Evolutionary conservation across 2,797 vertebrate genomes (phyloP), one percentile per base, ranked within the genome.

Genomic region (Ficedula albicollis): DNA sequence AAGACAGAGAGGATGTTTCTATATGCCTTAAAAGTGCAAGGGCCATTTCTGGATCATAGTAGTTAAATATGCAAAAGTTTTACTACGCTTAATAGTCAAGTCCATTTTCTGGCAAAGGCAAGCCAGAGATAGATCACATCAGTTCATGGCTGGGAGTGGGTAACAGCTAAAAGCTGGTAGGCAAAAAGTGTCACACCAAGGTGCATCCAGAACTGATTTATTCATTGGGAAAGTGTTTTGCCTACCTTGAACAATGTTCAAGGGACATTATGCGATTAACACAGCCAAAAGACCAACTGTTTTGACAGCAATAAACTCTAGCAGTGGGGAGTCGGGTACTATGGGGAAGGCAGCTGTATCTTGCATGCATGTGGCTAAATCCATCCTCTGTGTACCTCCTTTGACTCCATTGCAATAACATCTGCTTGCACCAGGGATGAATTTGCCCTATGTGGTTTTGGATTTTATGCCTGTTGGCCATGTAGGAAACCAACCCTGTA

Each of bases 11-110:
- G 85, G 95, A 96, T 86, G 58, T 95, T 97, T 95, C 96, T 95
- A 67, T 80, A 95, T 88, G 93, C 95, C 95, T 95, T 83, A 88
- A 97, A 97, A 97, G 97, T 97, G 96, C 97, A 96, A 97, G 94
- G 95, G 95, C 48, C 90, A 68, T 95, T 95, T 97, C 92, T 95
- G 87, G 89, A 92, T 96, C 91, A 82, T 95, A 96, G 95, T 96
- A 97, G 93, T 97, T 94, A 96, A 95, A 94, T 89, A 96, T 4
- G 27, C 46, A 63, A 8, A 96, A 83, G 83, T 94, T 96, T 84
- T 89, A 84, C 69, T 93, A 81, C 0, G 30, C 54, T 96, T 90
- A 84, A 92, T 77, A 84, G 91, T 95, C 95, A 89, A 95, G 92
- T 97, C 95, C 86, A 51, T 97, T 94, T 94, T 95, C 95, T 85